Percentiles rank a stretch among this genome's conserved stretches.
These are phyloP conservation scores for Stomatorhinus walkeri DNA, from an alignment of 2,797 vertebrate genomes.

Conservation along the genomic window DNA sequence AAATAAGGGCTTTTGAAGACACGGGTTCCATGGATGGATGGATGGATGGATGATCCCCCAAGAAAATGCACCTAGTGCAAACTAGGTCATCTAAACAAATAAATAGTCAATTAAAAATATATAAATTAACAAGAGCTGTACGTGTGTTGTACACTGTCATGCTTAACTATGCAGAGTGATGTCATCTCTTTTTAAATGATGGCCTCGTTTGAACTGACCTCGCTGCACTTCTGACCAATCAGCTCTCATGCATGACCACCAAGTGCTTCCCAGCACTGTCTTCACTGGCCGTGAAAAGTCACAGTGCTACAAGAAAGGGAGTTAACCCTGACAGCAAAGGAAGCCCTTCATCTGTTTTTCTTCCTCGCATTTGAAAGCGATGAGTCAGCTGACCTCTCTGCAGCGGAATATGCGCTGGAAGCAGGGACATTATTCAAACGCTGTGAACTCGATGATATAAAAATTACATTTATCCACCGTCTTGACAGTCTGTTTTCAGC, in stretches of 20 bases:
- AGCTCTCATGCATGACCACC: not conserved
- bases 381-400: conserved; percentile 1
- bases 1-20: not conserved
- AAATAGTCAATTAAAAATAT: not conserved
- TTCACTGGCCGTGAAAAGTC: not conserved
- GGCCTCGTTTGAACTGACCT: not conserved
- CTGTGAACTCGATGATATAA: conserved; percentile 3
- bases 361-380: not conserved
- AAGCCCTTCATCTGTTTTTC: conserved; percentile 3
- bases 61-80: not conserved
- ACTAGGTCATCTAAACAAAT: not conserved
- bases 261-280: not conserved
- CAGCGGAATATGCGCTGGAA: not conserved
- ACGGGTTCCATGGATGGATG: not conserved
- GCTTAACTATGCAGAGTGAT: not conserved
- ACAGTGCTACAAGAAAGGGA: not conserved
- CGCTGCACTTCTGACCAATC: not conserved
- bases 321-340: conserved; percentile 8
- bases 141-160: not conserved
- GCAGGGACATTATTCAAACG: not conserved
- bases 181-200: not conserved
- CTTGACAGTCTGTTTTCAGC: conserved; percentile 5
- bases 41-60: not conserved
- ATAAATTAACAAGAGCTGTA: not conserved
- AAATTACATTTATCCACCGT: not conserved